Evolutionary conservation across 2,888 invertebrate genomes (phyloP).

Genomic region (Acrobasis suavella): DNA sequence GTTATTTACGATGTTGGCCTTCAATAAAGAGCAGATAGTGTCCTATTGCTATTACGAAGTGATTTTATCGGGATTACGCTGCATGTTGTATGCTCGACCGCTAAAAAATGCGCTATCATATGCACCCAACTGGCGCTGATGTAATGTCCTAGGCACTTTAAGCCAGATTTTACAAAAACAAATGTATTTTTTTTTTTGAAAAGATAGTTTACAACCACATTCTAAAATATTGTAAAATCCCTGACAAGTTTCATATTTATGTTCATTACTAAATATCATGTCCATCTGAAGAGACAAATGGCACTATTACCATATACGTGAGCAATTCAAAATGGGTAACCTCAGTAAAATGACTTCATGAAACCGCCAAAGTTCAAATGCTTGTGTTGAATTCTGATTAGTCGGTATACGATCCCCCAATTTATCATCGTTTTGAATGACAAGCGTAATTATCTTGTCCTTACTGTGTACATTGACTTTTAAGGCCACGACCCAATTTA

Average conservation of each 20-base stretch:
- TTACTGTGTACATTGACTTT: constrained; percentile 55
- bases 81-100: too few relatives aligned
- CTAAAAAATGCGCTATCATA: too few relatives aligned
- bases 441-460: constrained; percentile 68
- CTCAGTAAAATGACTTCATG: constrained; percentile 56
- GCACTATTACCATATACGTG: constrained; percentile 45
- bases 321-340: constrained; percentile 54
- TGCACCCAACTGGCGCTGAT: too few relatives aligned
- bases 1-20: too few relatives aligned
- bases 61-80: too few relatives aligned
- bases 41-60: too few relatives aligned
- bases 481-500: constrained; percentile 55
- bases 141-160: too few relatives aligned
- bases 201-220: background rate
- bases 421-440: constrained; percentile 69
- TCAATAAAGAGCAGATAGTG: too few relatives aligned
- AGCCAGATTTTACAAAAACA: too few relatives aligned
- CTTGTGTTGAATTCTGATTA: constrained; percentile 71
- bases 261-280: constrained; percentile 18
- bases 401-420: constrained; percentile 51
- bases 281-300: constrained; percentile 25
- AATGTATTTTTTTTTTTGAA: too few relatives aligned
- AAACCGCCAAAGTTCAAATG: constrained; percentile 70
- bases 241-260: background rate
- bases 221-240: background rate